These are phyloP conservation scores for Pluvialis apricaria DNA, from an alignment of 2,113 vertebrate genomes.

Conservation along the genomic window DNA sequence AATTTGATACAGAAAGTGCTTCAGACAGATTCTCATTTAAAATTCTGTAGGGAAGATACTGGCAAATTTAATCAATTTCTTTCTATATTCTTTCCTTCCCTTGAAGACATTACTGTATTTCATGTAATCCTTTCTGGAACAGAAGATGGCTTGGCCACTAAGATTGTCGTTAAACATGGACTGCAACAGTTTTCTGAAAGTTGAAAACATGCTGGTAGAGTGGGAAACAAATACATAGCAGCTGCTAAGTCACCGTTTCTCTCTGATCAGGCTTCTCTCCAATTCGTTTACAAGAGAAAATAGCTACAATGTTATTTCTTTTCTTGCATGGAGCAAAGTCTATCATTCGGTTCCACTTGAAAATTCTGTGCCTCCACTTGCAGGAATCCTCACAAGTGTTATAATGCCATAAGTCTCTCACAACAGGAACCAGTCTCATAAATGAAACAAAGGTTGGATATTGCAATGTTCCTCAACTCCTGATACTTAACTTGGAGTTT, in stretches of 20 bases:
- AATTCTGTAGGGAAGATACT: conserved; percentile 1
- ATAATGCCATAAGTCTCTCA: background rate
- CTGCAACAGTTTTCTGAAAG: background rate
- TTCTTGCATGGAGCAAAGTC: background rate
- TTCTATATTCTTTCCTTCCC: background rate
- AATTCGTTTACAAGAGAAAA: background rate
- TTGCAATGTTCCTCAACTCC: background rate
- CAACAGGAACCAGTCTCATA: background rate
- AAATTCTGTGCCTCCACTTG: background rate
- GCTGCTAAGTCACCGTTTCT: background rate
- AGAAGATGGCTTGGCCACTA: background rate
- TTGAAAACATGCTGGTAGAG: background rate
- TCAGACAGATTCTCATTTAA: conserved; percentile 21
- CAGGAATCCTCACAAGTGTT: background rate
- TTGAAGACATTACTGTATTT: background rate
- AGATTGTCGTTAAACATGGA: background rate
- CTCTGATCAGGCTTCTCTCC: background rate
- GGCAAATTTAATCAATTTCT: background rate
- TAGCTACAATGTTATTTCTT: background rate
- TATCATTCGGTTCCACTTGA: background rate
- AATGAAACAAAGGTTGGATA: background rate
- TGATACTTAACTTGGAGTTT: background rate
- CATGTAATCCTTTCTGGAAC: background rate
- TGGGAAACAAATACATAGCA: background rate
- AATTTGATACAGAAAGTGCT: background rate